These are phyloP conservation scores for Choloepus didactylus DNA, from an alignment of 2,797 vertebrate species.

Conservation along the genomic window DNA sequence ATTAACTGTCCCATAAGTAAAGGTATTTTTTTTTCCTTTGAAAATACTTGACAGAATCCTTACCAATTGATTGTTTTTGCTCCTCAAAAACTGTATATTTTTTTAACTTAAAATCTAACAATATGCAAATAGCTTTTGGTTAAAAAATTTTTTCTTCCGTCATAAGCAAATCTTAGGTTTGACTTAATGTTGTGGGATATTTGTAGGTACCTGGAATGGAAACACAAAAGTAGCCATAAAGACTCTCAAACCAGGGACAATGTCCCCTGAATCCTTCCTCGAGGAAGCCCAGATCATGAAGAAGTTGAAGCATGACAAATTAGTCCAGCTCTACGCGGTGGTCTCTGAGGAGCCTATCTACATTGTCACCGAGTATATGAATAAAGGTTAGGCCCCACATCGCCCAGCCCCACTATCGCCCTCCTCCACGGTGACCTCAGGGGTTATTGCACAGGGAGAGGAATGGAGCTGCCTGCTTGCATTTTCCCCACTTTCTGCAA, in stretches of 20 bases:
- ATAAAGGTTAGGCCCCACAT: slow-evolving; percentile 91
- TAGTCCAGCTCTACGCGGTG: slow-evolving; percentile 98
- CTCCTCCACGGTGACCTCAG: not conserved
- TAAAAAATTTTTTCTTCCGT: not conserved
- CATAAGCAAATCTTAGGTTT: slow-evolving; percentile 68
- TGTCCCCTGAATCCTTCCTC: slow-evolving; percentile 98
- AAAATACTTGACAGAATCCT: slow-evolving; percentile 78
- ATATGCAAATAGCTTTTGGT: slow-evolving; percentile 35
- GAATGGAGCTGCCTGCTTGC: not conserved
- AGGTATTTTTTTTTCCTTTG: slow-evolving; percentile 48
- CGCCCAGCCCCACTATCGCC: not conserved
- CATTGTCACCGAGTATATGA: slow-evolving; percentile 99
- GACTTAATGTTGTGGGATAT: slow-evolving; percentile 80
- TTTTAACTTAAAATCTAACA: slow-evolving; percentile 62
- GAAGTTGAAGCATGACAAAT: slow-evolving; percentile 96
- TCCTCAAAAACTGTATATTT: slow-evolving; percentile 10
- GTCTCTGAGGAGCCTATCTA: slow-evolving; percentile 99
- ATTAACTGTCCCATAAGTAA: not conserved
- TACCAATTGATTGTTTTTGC: slow-evolving; percentile 46
- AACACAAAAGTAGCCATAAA: slow-evolving; percentile 99
- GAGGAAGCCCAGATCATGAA: slow-evolving; percentile 99
- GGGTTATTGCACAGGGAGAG: not conserved
- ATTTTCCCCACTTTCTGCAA: not conserved
- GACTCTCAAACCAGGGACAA: slow-evolving; percentile 98
- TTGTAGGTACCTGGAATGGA: slow-evolving; percentile 97